phyloP scores from a whole-genome alignment of 1,140 invertebrate species.

The Doryteuthis pealeii region DNA sequence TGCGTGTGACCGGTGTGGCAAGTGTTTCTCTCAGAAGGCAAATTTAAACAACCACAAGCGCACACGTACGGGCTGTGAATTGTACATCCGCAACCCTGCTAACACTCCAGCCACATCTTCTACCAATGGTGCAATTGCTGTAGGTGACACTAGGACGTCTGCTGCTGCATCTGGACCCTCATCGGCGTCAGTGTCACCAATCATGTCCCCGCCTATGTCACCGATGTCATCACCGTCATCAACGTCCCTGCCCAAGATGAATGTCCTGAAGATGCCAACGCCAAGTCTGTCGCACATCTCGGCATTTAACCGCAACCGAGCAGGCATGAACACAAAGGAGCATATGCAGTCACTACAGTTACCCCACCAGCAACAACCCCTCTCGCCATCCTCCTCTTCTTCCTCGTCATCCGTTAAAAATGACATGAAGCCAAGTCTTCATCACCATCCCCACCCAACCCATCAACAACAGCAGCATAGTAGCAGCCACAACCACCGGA shows the following conservation, averaged over 20 bases:
- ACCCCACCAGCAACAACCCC: no score
- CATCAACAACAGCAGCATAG: neutral
- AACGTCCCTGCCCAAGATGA: neutral
- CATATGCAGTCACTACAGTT: no score
- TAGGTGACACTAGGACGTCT: neutral
- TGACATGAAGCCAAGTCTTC: no score
- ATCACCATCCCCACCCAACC: no score
- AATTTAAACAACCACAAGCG: constrained; percentile 78
- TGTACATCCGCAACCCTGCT: no score
- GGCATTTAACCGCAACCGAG: neutral
- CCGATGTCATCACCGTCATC: neutral
- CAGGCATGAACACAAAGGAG: no score
- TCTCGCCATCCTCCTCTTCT: no score
- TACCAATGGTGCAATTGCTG: no score
- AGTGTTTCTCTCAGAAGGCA: constrained; percentile 67
- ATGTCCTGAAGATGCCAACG: neutral
- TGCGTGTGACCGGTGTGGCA: constrained; percentile 19
- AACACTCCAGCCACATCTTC: no score
- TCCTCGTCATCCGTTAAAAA: no score
- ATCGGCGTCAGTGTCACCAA: neutral
- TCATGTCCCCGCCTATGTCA: neutral
- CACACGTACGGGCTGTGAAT: constrained; percentile 59
- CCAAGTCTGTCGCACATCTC: neutral
- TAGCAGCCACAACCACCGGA: neutral
- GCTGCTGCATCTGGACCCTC: neutral